A percentile compares a stretch with the other conserved stretches of the same genome.
Conservation (phyloP, 2,113 vertebrate genomes). For the Vidua macroura region DNA sequence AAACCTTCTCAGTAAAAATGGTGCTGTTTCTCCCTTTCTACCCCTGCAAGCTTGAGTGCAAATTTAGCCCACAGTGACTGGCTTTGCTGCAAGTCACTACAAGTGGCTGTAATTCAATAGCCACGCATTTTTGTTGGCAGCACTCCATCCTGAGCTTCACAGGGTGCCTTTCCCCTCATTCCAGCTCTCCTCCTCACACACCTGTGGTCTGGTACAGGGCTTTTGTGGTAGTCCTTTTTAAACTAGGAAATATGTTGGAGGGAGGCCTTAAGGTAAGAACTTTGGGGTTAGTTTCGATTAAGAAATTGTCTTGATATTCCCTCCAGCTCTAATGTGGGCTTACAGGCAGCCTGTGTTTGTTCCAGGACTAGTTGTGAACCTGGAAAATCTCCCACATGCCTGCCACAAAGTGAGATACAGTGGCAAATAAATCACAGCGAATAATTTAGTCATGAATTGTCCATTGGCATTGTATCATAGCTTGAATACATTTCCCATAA, state of each 20-base stretch:
- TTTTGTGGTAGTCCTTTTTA: background rate
- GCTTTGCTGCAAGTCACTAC: background rate
- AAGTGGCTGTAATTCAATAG: background rate
- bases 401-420: background rate
- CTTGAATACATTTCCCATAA: constrained; percentile 56
- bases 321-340: background rate
- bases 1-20: background rate
- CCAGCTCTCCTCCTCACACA: background rate
- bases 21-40: background rate
- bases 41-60: background rate
- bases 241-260: background rate
- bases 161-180: background rate
- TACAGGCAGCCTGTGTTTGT: background rate
- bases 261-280: background rate
- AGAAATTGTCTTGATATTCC: background rate
- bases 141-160: background rate
- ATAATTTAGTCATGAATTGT: constrained; percentile 53
- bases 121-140: background rate
- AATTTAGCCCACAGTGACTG: background rate
- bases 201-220: background rate
- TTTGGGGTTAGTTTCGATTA: background rate
- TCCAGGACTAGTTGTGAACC: background rate
- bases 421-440: constrained; percentile 28
- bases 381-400: constrained; percentile 6
- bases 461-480: constrained; percentile 47